A percentile compares a stretch with the other conserved stretches of the same genome.
Evolutionary conservation across 2,797 vertebrate species (phyloP).

Genomic region (Sebastes nivosus): DNA sequence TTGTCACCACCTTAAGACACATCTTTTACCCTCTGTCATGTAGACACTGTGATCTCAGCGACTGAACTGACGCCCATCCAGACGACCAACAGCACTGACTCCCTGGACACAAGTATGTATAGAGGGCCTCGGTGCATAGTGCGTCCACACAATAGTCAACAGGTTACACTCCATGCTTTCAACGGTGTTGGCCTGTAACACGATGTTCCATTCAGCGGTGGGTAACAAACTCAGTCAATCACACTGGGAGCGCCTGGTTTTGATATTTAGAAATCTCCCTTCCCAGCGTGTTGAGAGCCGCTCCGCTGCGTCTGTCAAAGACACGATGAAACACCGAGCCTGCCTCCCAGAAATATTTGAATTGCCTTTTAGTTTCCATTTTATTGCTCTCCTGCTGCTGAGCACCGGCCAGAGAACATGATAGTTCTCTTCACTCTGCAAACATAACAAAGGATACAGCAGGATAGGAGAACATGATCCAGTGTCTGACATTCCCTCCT

Average conservation of each 20-base stretch:
- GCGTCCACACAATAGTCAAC: neutral
- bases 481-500: conserved; percentile 19
- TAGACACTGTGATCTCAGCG: conserved; percentile 64
- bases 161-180: neutral
- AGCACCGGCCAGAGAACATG: conserved; percentile 29
- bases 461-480: conserved; percentile 48
- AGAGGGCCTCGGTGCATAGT: neutral
- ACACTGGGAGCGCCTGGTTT: neutral
- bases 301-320: conserved; percentile 34
- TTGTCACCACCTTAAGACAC: too few relatives aligned
- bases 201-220: neutral
- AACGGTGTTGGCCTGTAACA: neutral
- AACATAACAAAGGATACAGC: conserved; percentile 51
- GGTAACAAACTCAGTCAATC: neutral
- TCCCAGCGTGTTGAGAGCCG: conserved; percentile 37
- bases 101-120: conserved; percentile 83
- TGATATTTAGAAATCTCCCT: conserved; percentile 21
- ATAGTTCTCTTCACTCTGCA: conserved; percentile 46
- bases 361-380: conserved; percentile 47
- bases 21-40: neutral
- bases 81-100: conserved; percentile 76
- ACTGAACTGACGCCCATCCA: conserved; percentile 65
- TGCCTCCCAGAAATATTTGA: conserved; percentile 48
- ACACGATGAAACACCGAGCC: conserved; percentile 41
- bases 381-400: conserved; percentile 54